Base-by-base conservation (phyloP, 2,888 invertebrate genomes). In the Dicyrtomina minuta region DNA sequence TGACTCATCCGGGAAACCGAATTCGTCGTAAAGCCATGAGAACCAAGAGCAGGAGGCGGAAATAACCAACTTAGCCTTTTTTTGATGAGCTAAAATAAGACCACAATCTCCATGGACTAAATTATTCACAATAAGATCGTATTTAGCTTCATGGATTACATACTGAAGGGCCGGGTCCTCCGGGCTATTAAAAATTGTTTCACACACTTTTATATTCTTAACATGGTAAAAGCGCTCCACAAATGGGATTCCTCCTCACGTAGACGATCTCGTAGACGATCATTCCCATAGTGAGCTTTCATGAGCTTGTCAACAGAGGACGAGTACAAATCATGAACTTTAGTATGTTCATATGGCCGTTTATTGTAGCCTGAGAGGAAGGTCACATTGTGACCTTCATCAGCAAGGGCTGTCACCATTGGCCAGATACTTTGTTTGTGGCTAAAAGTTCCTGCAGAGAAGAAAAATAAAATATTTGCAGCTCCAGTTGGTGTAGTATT, bases 61-160 rank as follows among this genome's bases (percentile, higher is more conserved):
- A 4, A 70, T 53, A 24, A 74, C 71, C 4, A 70, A 59, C 62
- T 74, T 74, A 1, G 74, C 71, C 3, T 68, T 68, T 20, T 70
- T 69, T 60, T 55, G 46, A 27, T 74, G 58, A 0, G 68, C 72
- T 5, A 70, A 41, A 20, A 74, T 72, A 33, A 70, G 58, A 1
- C 71, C 74, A 62, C 74, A 74, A 33, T 74, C 74, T 43, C 72
- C 71, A 4, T 70, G 13, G 17, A 68, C 70, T 15, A 70, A 43
- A 26, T 72, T 72, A 12, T 68, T 17, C 15, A 74, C 44, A 6
- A 74, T 68, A 5, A 74, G 41, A 51, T 74, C 74, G 55, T 68
- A 74, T 20, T 65, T 56, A 15, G 51, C 51, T 20, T 58, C 53
- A 6, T 56, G 5, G 15, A 70, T 43, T 1, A 70, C 33, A 20